These are phyloP conservation scores for Drosophila pseudotalamancana DNA, from an alignment of 2,888 invertebrate genomes.

Conservation along the genomic window DNA sequence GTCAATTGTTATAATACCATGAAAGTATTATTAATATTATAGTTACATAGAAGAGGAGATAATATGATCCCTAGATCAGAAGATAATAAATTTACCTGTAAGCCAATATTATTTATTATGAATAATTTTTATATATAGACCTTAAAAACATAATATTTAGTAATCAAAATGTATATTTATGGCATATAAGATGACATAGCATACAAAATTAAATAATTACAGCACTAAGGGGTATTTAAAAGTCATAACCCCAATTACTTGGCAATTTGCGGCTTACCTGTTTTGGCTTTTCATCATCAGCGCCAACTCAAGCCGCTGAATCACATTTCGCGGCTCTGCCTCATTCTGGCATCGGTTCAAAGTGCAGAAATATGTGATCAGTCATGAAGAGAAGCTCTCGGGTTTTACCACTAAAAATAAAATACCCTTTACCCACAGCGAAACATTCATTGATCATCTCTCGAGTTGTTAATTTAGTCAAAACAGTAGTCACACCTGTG, in stretches of 20 bases:
- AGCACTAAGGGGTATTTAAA: slow-evolving; percentile 13
- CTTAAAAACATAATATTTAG: no score
- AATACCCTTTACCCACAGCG: neutral
- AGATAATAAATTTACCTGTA: no score
- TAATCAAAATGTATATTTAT: no score
- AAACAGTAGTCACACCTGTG: slow-evolving; percentile 50
- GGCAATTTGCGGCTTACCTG: slow-evolving; percentile 45
- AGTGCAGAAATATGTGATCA: slow-evolving; percentile 67
- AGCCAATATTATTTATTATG: no score
- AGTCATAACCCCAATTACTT: neutral
- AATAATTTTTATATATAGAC: no score
- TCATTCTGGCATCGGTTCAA: slow-evolving; percentile 36
- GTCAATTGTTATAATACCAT: no score
- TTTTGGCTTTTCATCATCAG: slow-evolving; percentile 51
- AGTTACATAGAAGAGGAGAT: no score
- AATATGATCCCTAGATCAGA: no score
- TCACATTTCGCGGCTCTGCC: slow-evolving; percentile 31
- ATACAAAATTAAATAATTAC: no score
- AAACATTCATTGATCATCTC: slow-evolving; percentile 23
- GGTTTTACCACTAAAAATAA: slow-evolving; percentile 30
- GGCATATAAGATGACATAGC: no score
- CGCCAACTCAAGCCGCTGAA: slow-evolving; percentile 47
- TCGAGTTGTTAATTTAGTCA: slow-evolving; percentile 24
- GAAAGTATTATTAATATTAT: no score
- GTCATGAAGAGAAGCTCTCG: slow-evolving; percentile 34